Evolutionary conservation across 2,888 invertebrate species (phyloP).

Genomic region (Eilema sororculum): DNA sequence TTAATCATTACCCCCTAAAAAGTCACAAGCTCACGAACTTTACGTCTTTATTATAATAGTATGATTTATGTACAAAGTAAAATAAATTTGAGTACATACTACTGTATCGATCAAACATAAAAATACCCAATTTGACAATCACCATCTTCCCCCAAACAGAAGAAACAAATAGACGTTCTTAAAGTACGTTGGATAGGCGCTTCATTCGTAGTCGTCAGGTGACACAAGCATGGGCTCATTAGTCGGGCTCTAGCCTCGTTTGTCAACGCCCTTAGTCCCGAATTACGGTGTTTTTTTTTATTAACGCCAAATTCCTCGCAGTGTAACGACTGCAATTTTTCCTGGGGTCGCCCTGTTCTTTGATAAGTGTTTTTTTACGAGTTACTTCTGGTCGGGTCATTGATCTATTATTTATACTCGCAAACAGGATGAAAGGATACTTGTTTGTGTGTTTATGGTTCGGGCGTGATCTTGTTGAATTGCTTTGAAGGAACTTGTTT

Average conservation of each 20-base stretch:
- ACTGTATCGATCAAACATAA: background rate
- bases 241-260: conserved; percentile 73
- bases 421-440: conserved; percentile 25
- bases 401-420: conserved; percentile 55
- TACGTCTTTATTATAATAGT: no score
- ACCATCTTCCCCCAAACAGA: conserved; percentile 33
- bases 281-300: conserved; percentile 76
- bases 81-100: no score
- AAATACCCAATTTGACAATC: conserved; percentile 12
- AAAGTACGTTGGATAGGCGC: conserved; percentile 60
- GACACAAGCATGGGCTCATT: conserved; percentile 76
- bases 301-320: conserved; percentile 80
- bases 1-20: no score
- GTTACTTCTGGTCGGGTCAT: conserved; percentile 48
- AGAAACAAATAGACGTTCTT: conserved; percentile 57
- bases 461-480: background rate
- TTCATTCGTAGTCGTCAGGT: conserved; percentile 70
- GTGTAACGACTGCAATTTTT: conserved; percentile 80
- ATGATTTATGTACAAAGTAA: no score
- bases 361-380: conserved; percentile 57
- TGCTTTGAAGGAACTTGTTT: background rate
- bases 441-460: conserved; percentile 28
- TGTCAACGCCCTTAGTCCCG: conserved; percentile 75
- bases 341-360: conserved; percentile 47
- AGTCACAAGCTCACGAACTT: no score